These are phyloP conservation scores for Synanthedon andrenaeformis DNA, from an alignment of 2,888 invertebrate genomes.

Conservation along the genomic window DNA sequence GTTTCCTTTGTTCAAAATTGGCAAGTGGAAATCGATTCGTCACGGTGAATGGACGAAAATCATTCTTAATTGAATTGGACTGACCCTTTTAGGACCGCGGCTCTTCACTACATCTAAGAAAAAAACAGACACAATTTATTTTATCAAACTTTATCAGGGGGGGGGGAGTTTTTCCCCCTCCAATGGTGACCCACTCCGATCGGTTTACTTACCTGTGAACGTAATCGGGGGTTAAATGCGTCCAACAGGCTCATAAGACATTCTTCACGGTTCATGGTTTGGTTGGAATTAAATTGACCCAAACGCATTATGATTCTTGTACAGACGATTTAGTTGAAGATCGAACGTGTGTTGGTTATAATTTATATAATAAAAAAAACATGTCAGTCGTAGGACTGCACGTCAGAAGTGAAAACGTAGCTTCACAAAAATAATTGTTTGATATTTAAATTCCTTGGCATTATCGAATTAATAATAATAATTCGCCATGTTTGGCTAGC, in stretches of 20 bases:
- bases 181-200: constrained; percentile 1
- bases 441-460: too few species aligned
- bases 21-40: constrained; percentile 16
- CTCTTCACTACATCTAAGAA: constrained; percentile 5
- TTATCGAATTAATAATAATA: too few species aligned
- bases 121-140: constrained; percentile 9
- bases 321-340: too few species aligned
- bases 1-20: constrained; percentile 11
- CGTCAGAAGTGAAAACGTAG: too few species aligned
- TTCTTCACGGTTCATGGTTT: constrained; percentile 11
- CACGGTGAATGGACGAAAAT: constrained; percentile 16
- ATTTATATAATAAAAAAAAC: too few species aligned
- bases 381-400: too few species aligned
- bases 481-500: too few species aligned
- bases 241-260: constrained; percentile 17
- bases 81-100: constrained; percentile 13
- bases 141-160: constrained; percentile 2
- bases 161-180: neutral
- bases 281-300: constrained; percentile 21
- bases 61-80: constrained; percentile 28
- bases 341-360: too few species aligned
- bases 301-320: constrained; percentile 3
- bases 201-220: constrained; percentile 8
- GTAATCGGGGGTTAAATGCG: constrained; percentile 12
- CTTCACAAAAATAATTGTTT: too few species aligned